These are phyloP conservation scores for Pristionchus mayeri DNA, from an alignment of 2,888 invertebrate species.

Conservation along the genomic window DNA sequence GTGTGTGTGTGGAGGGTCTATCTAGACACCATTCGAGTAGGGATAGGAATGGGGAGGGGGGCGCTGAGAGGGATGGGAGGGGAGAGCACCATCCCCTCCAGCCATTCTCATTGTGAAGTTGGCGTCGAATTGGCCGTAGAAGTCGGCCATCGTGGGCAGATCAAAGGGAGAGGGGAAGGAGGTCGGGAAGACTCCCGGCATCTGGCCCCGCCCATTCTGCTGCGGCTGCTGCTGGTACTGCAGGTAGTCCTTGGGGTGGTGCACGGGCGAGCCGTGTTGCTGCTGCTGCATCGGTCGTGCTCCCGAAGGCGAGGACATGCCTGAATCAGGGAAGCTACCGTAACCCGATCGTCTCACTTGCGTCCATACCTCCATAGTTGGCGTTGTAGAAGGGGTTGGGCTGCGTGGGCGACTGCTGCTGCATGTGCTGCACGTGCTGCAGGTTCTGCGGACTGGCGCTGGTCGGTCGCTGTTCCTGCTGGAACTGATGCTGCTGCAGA, in stretches of 20 bases:
- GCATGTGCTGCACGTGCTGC: not conserved
- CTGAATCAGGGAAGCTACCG: not conserved
- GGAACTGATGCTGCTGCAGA: not conserved
- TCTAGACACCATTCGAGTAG: not conserved
- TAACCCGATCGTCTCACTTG: not conserved
- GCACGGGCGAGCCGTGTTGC: too few relatives aligned
- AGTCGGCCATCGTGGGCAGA: conserved; percentile 10
- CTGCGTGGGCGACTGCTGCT: not conserved
- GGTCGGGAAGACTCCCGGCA: not conserved
- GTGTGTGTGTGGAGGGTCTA: not conserved
- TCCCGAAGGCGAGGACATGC: conserved; percentile 1
- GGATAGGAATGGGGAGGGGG: not conserved
- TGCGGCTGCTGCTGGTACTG: not conserved
- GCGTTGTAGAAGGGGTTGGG: conserved; percentile 15
- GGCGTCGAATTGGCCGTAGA: conserved; percentile 1
- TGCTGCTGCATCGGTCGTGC: not conserved
- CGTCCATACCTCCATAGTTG: conserved; percentile 16
- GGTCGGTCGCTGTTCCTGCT: not conserved
- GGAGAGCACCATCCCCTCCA: not conserved
- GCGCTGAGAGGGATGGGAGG: not conserved
- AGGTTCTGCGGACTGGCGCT: not conserved
- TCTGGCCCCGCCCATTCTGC: not conserved
- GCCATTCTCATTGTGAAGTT: too few relatives aligned
- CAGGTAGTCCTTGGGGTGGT: not conserved
- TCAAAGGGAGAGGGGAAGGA: not conserved